Base-by-base conservation (phyloP, 2,113 vertebrate species). In the Paracanthobrama guichenoti region DNA sequence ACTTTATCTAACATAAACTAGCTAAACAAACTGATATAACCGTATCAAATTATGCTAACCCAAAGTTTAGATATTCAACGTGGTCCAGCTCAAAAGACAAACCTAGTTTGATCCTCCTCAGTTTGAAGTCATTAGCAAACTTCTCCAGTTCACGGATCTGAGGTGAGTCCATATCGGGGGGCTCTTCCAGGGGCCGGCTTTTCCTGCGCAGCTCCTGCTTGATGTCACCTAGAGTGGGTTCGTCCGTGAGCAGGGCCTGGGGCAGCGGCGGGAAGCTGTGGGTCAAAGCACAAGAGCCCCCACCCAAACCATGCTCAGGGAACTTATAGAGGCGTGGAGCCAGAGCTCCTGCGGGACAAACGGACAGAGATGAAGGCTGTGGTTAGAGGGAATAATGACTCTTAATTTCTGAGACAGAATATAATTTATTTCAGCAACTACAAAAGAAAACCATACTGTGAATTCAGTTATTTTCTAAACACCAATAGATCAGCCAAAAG, bases 51-150 rank as follows among this genome's bases (percentile, higher is more conserved):
- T n/a, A n/a, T n/a, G 39, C 6, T 39, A 39, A 39, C 39, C 39
- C 26, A 66, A 66, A 39, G 42, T 24, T 13, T 26, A 75, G 7
- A 31, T 1, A 11, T 39, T 39, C 1, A 42, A 16, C 12, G 16
- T 10, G 9, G 48, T 28, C 44, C 39, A 69, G 72, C 12, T 44
- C 3, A 31, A 39, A 35, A 28, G 57, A 80, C 89, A 74, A 20
- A 99, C 98, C 98, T 46, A 99, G 93, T 91, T 99, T 98, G 91
- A 99, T 99, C 90, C 98, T 95, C 76, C 97, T 94, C 89, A 99
- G 93, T 93, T 99, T 99, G 86, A 99, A 99, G 86, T 99, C 97
- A 0, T 98, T 99, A 85, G 98, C 97, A 84, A 99, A 99, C 87
- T 97, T 97, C 91, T 99, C 98, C 88, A 99, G 93, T 80, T 99